phyloP scores from a whole-genome alignment of 2,797 vertebrate genomes.

The Astyanax mexicanus region DNA sequence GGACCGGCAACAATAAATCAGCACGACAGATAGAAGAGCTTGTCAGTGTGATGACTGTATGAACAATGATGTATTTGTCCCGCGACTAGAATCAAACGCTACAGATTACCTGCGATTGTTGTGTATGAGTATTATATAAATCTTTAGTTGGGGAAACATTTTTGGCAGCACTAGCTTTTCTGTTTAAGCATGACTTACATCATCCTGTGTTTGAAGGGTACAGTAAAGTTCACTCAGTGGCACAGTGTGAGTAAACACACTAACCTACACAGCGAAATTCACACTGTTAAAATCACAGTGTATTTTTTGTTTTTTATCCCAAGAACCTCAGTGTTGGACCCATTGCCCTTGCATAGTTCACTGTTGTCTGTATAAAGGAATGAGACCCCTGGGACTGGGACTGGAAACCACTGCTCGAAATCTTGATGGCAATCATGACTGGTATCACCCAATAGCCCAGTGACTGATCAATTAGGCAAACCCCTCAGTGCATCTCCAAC shows the following conservation, averaged over 20 bases:
- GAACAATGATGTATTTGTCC: neutral
- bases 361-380: too few species aligned
- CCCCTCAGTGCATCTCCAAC: constrained; percentile 72
- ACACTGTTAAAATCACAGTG: too few species aligned
- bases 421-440: constrained; percentile 15
- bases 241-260: too few species aligned
- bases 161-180: neutral
- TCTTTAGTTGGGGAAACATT: neutral
- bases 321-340: too few species aligned
- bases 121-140: constrained; percentile 35
- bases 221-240: neutral
- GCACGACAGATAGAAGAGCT: constrained; percentile 30
- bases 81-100: neutral
- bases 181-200: neutral
- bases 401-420: neutral
- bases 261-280: too few species aligned
- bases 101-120: neutral
- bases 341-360: too few species aligned
- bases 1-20: constrained; percentile 57
- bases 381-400: neutral
- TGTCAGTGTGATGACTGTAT: constrained; percentile 22
- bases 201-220: neutral
- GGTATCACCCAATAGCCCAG: constrained; percentile 58
- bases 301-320: too few species aligned
- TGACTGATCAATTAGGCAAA: constrained; percentile 69